Evolutionary conservation across 2,888 invertebrate species (phyloP).

Genomic region (Caenorhabditis sp.): DNA sequence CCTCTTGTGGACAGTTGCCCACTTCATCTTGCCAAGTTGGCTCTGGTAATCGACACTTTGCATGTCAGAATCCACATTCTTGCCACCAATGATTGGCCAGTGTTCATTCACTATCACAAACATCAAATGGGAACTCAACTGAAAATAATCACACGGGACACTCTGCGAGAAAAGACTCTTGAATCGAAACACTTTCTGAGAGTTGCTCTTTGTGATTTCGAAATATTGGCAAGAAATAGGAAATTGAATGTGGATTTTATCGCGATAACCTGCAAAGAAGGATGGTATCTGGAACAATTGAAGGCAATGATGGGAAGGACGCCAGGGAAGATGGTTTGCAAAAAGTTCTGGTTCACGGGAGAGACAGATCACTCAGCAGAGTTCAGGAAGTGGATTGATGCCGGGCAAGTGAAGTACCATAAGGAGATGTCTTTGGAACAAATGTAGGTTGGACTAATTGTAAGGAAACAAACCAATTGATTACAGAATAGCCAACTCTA

Average conservation of each 20-base stretch:
- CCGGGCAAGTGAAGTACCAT: not conserved
- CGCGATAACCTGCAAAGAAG: not conserved
- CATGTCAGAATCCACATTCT: conserved; percentile 8
- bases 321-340: not conserved
- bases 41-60: not conserved
- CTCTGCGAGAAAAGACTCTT: not conserved
- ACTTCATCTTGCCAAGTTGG: not conserved
- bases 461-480: not conserved
- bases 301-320: not conserved
- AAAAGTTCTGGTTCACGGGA: not conserved
- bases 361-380: not conserved
- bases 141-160: conserved; percentile 1
- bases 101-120: conserved; percentile 6
- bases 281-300: not conserved
- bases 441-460: not conserved
- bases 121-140: conserved; percentile 2
- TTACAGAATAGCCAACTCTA: not conserved
- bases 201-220: conserved; percentile 1
- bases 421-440: not conserved
- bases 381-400: not conserved
- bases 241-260: not conserved
- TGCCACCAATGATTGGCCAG: not conserved
- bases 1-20: conserved; percentile 1
- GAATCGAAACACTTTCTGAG: not conserved
- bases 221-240: not conserved